Percentiles rank a stretch among this genome's conserved stretches.
phyloP scores from a whole-genome alignment of 2,888 invertebrate species.

The Meteorus cinctellus region DNA sequence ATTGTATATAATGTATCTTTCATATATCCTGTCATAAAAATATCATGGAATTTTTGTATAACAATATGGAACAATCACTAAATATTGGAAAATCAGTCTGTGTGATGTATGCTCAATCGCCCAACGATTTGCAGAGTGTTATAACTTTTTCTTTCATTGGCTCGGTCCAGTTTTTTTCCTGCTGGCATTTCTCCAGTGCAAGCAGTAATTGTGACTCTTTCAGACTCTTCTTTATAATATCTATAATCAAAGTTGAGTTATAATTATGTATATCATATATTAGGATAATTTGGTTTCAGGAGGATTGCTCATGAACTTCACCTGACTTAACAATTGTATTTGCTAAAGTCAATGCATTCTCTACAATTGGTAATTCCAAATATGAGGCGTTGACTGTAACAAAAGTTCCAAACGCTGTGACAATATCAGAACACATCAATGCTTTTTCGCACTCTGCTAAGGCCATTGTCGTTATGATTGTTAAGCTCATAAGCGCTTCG shows the following conservation, averaged over 20 bases:
- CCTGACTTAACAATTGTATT: slow-evolving; percentile 73
- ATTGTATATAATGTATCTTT: neutral
- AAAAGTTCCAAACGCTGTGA: slow-evolving; percentile 74
- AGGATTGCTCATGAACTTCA: slow-evolving; percentile 46
- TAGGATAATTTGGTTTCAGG: neutral
- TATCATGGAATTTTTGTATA: slow-evolving; percentile 17
- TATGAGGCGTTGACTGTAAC: slow-evolving; percentile 75
- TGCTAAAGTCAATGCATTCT: slow-evolving; percentile 75
- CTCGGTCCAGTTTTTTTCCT: slow-evolving; percentile 1
- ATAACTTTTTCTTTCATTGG: neutral
- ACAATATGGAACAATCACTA: neutral
- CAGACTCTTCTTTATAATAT: slow-evolving; percentile 55
- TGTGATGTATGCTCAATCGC: slow-evolving; percentile 3
- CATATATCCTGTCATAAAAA: slow-evolving; percentile 29
- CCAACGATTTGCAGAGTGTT: neutral
- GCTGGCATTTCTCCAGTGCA: slow-evolving; percentile 40
- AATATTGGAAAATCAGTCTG: slow-evolving; percentile 19
- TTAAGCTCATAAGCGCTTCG: slow-evolving; percentile 84
- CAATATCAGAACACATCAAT: slow-evolving; percentile 75
- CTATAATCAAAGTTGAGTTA: slow-evolving; percentile 42
- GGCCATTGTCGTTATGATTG: slow-evolving; percentile 76
- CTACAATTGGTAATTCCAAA: slow-evolving; percentile 74
- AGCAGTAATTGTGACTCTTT: slow-evolving; percentile 49
- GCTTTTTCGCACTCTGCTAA: slow-evolving; percentile 60
- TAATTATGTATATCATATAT: no score